These are phyloP conservation scores for Antennarius maculatus DNA, from an alignment of 2,797 vertebrate genomes.

Conservation along the genomic window DNA sequence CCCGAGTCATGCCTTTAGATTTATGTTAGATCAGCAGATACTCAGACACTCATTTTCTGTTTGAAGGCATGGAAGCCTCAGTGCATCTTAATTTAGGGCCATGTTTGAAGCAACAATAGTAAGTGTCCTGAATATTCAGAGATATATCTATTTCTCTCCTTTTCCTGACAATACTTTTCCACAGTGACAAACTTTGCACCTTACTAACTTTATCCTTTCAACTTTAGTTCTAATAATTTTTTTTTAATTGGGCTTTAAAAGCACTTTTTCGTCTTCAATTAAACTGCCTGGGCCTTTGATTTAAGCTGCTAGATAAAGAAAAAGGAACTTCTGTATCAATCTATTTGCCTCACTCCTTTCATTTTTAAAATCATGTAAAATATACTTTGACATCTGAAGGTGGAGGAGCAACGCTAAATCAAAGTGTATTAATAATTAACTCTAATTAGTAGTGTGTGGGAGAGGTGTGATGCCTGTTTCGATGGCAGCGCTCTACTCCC, in stretches of 20 bases:
- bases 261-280: conserved; percentile 64
- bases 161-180: conserved; percentile 5
- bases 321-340: conserved; percentile 75
- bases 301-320: conserved; percentile 69
- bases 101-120: neutral
- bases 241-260: conserved; percentile 67
- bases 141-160: neutral
- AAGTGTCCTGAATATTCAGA: neutral
- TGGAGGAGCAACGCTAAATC: conserved; percentile 77
- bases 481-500: conserved; percentile 71
- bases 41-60: too few relatives aligned
- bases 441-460: conserved; percentile 82
- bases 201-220: conserved; percentile 59
- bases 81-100: neutral
- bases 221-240: conserved; percentile 61
- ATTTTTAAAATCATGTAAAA: conserved; percentile 79
- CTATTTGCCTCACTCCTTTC: conserved; percentile 79
- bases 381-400: conserved; percentile 78
- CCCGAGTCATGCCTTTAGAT: too few relatives aligned
- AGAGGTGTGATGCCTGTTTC: conserved; percentile 81
- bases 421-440: conserved; percentile 87
- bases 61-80: neutral
- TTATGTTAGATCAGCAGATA: too few relatives aligned
- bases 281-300: conserved; percentile 76
- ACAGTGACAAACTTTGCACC: conserved; percentile 44